Percentiles rank a stretch among this genome's conserved stretches.
phyloP scores from a whole-genome alignment of 2,113 vertebrate species.

The Petaurus breviceps region DNA sequence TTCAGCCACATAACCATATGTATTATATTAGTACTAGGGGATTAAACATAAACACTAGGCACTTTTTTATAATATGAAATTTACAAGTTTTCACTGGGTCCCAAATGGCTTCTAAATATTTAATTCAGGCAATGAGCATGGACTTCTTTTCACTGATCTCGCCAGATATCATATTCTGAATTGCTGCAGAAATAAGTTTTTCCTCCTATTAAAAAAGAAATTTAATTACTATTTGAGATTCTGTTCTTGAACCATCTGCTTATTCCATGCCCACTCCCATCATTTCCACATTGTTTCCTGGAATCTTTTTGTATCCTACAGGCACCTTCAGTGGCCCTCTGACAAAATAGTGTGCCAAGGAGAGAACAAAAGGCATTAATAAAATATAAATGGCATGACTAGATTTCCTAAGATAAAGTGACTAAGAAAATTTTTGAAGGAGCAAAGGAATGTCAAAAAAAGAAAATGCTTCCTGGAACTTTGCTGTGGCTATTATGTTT shows the following conservation, averaged over 20 bases:
- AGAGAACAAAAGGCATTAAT: not conserved
- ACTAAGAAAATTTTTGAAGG: not conserved
- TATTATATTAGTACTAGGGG: not conserved
- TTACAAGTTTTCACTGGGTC: constrained; percentile 9
- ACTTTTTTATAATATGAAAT: constrained; percentile 19
- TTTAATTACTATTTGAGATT: not conserved
- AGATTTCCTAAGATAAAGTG: not conserved
- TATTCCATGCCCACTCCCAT: not conserved
- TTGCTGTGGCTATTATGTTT: not conserved
- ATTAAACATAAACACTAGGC: constrained; percentile 37
- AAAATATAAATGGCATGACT: not conserved
- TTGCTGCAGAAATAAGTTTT: not conserved
- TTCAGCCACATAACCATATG: not conserved
- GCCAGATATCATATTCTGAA: not conserved
- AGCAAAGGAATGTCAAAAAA: not conserved
- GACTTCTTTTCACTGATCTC: not conserved
- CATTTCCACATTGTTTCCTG: not conserved
- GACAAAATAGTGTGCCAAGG: not conserved
- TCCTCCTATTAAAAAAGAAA: not conserved
- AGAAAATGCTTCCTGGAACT: not conserved
- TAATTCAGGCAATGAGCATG: constrained; percentile 8
- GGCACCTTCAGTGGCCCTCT: not conserved
- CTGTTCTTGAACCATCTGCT: not conserved
- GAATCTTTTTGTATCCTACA: not conserved
- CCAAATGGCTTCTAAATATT: constrained; percentile 24